phyloP scores from a whole-genome alignment of 2,888 invertebrate genomes.

The Lasiommata megera region DNA sequence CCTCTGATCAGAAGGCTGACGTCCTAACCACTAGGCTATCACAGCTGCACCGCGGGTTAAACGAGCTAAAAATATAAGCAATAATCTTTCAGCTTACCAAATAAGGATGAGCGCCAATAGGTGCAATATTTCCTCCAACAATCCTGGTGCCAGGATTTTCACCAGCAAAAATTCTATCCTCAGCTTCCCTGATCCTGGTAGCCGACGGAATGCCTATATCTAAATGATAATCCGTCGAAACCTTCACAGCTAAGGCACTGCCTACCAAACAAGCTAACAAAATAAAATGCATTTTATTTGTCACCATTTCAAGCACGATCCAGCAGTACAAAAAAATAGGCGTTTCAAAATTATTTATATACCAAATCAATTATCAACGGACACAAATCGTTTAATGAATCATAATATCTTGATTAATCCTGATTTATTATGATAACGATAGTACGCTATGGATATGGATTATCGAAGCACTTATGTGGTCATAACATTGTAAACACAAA shows the following conservation, averaged over 20 bases:
- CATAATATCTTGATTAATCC: slow-evolving; percentile 19
- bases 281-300: slow-evolving; percentile 19
- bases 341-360: slow-evolving; percentile 8
- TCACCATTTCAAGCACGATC: background rate
- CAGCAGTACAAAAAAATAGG: slow-evolving; percentile 1
- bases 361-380: slow-evolving; percentile 5
- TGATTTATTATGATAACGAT: slow-evolving; percentile 7
- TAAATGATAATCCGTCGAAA: slow-evolving; percentile 45
- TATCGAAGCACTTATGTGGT: background rate
- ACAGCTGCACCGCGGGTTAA: too few relatives aligned
- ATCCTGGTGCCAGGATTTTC: slow-evolving; percentile 37
- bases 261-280: slow-evolving; percentile 28
- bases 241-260: slow-evolving; percentile 37
- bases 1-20: too few relatives aligned
- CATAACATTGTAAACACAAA: background rate
- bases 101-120: slow-evolving; percentile 46
- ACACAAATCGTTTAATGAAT: slow-evolving; percentile 11
- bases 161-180: slow-evolving; percentile 36
- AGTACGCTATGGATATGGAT: background rate
- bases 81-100: slow-evolving; percentile 36
- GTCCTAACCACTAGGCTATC: too few relatives aligned
- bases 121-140: slow-evolving; percentile 51
- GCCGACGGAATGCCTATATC: slow-evolving; percentile 55
- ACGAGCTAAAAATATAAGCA: too few relatives aligned
- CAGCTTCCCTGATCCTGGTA: slow-evolving; percentile 46